A percentile compares a stretch with the other conserved stretches of the same genome.
Conservation (phyloP, 2,797 vertebrate species). For the Pogonophryne albipinna region DNA sequence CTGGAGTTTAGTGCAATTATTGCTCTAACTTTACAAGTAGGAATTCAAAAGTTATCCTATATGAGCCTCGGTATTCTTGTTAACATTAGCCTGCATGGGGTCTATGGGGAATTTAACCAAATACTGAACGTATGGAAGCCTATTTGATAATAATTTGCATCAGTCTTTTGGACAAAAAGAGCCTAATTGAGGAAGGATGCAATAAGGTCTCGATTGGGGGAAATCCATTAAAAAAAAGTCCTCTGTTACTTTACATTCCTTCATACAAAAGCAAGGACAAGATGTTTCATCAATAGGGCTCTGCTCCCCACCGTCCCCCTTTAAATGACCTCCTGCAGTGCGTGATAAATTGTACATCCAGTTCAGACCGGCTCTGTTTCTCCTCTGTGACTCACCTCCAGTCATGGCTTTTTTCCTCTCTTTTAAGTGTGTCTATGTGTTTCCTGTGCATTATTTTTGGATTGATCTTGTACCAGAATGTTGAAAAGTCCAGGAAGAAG, state of each 20-base stretch:
- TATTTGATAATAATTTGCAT: not conserved
- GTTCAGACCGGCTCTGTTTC: slow-evolving; percentile 43
- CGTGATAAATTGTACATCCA: slow-evolving; percentile 42
- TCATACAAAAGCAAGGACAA: slow-evolving; percentile 19
- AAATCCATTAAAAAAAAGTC: not conserved
- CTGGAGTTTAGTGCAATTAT: too few species aligned
- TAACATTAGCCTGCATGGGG: too few species aligned
- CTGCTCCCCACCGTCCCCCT: slow-evolving; percentile 10
- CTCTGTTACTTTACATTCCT: slow-evolving; percentile 21
- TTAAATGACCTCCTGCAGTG: slow-evolving; percentile 49
- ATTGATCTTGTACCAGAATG: slow-evolving; percentile 62
- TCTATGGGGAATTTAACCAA: too few species aligned
- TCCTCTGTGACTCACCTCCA: slow-evolving; percentile 71
- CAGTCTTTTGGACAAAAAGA: not conserved
- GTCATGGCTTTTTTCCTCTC: slow-evolving; percentile 57
- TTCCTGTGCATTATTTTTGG: slow-evolving; percentile 36
- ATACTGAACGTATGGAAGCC: not conserved
- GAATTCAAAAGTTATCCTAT: not conserved
- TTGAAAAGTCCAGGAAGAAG: slow-evolving; percentile 63
- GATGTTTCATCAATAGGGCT: slow-evolving; percentile 33
- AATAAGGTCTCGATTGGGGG: not conserved
- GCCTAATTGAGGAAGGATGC: not conserved
- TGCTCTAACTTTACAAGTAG: too few species aligned
- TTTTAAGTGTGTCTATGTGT: slow-evolving; percentile 53
- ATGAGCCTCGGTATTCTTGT: not conserved